Base-by-base conservation (phyloP, 37 sponge, comb jelly and placozoan genomes). In the Cladorhizidae sp. region DNA sequence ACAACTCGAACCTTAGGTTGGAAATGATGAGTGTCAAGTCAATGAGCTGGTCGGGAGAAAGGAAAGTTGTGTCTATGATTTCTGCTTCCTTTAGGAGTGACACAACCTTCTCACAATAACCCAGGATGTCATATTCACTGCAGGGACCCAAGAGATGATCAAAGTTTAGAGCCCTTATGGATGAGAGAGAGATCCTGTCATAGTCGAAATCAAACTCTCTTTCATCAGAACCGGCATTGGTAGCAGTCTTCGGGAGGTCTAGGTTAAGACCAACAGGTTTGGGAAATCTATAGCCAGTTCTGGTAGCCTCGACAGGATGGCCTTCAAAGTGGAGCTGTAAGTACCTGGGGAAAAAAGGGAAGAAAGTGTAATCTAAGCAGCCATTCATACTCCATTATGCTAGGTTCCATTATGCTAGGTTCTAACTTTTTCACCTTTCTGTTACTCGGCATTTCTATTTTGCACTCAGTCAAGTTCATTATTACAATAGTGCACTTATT, bases 221-320 rank as follows among this genome's bases (percentile, higher is more conserved):
- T 12, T 64, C 57, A 26, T 41, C 42, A 15, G 77, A 36, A 32
- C n/a, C 43, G 20, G 6, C 41, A 45, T 32, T 43, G 36, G 28
- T 32, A 32, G 64, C 25, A n/a, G 35, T 15, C n/a, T 12, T 5
- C 0, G 18, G 35, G 40, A 25, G 32, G 8, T 37, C 20, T 1
- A 31, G 71, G 23, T 36, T 42, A 55, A 57, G 29, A 25, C 50
- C 39, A 0, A 49, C 57, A 33, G 73, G 57, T 17, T 35, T 22
- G 11, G 78, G 40, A 49, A 29, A 54, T 3, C 83, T 21, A 54
- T 88, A 88, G 18, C 88, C 88, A 23, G 72, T 82, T 6, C 78
- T 62, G 70, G 88, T 88, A 22, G 83, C 88, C 18, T 88, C 88
- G 20, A 37, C 69, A 37, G 88, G 88, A 36, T 82, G 56, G 7